A percentile compares a stretch with the other conserved stretches of the same genome.
These are phyloP conservation scores for Pluvialis apricaria DNA, from an alignment of 2,113 vertebrate species.

Conservation along the genomic window DNA sequence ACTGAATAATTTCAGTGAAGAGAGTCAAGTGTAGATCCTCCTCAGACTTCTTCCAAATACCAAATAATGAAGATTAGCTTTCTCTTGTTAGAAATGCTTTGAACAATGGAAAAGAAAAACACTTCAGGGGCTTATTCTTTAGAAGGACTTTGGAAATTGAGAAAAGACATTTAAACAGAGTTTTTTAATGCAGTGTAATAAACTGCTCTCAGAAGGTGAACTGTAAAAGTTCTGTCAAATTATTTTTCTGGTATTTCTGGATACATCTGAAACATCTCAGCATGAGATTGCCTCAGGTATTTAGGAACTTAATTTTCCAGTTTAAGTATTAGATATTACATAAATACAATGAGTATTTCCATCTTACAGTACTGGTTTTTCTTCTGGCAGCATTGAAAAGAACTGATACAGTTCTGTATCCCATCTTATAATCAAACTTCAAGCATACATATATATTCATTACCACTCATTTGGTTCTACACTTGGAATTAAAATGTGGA, in stretches of 20 bases:
- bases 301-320: neutral
- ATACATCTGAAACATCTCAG: neutral
- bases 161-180: neutral
- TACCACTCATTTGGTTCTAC: neutral
- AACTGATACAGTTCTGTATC: neutral
- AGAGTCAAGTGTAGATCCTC: neutral
- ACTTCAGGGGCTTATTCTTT: neutral
- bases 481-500: neutral
- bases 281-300: neutral
- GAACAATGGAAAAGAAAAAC: neutral
- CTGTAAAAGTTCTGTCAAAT: neutral
- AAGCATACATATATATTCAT: neutral
- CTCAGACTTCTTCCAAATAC: neutral
- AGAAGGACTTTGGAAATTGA: neutral
- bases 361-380: neutral
- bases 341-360: neutral
- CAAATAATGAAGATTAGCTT: neutral
- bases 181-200: neutral
- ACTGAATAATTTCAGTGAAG: neutral
- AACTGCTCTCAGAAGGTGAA: neutral
- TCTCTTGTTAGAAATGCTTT: neutral
- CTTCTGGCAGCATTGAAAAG: neutral
- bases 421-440: neutral
- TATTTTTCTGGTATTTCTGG: neutral
- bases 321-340: neutral